Evolutionary conservation across 2,888 invertebrate genomes (phyloP), one percentile per base, ranked within the genome.

Genomic region (Chymomyza fuscimana): DNA sequence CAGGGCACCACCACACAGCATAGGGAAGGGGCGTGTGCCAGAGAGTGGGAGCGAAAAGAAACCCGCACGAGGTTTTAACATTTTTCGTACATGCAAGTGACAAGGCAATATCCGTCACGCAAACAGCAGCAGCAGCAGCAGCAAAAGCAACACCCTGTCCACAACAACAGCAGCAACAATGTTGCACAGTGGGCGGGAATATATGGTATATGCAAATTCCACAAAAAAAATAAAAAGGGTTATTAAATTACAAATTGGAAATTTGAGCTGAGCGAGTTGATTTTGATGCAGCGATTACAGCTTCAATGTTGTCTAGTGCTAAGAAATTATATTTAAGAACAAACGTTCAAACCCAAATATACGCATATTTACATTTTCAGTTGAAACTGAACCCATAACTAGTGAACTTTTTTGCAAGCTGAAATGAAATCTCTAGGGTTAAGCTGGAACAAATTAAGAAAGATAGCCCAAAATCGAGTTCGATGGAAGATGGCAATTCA

Each of bases 81-180:
- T 81, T 86, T 77, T 77, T 80, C 80, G 81, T 87, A 86, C 86
- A 87, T 85, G 86, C 86, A 86, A 86, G 86, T 86, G 88, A 86
- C 86, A 86, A 86, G 86, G 86, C 86, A 86, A 86, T 86, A 86
- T 86, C 86, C 86, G 86, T 86, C 86, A 86, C 86, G 86, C 86
- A 84, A 86, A 58, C 69, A 69, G 61, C 59, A 29, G 60, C 76
- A 74, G 32, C 71, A 74, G 19, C 65, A 65, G n/a, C 59, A 61
- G 40, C 67, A 66, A 61, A 46, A n/a, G 58, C 69, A 70, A 66
- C 64, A 32, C 32, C 32, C 32, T 32, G 32, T 73, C 69, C 64
- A 58, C 65, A 65, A 61, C 50, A 68, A 10, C 70, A 62, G 59
- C 72, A 65, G 69, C 67, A 70, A 29, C 64, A 71, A 62, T 56